Evolutionary conservation across 1,140 invertebrate genomes (phyloP).

Genomic region (Trissolcus basalis): DNA sequence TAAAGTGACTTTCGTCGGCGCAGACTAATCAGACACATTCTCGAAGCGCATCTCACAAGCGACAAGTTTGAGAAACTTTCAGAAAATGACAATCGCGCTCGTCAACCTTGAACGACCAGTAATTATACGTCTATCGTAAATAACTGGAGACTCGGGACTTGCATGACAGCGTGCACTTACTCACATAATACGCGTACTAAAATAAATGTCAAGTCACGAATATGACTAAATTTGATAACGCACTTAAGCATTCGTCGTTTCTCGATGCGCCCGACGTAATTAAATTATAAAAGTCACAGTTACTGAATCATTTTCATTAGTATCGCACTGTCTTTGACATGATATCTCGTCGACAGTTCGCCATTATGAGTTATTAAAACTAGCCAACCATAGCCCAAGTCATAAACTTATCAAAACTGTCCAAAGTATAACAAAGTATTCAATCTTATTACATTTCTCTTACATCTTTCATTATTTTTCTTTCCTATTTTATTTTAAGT

Average conservation of each 20-base stretch:
- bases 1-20: slow-evolving; percentile 6
- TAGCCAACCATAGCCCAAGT: too few relatives aligned
- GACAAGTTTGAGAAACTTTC: slow-evolving; percentile 52
- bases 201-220: slow-evolving; percentile 60
- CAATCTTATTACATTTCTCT: too few relatives aligned
- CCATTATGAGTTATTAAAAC: not conserved
- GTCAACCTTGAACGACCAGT: slow-evolving; percentile 59
- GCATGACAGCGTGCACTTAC: slow-evolving; percentile 59
- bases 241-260: slow-evolving; percentile 36
- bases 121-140: slow-evolving; percentile 60
- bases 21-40: slow-evolving; percentile 15
- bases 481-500: too few relatives aligned
- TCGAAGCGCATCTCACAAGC: slow-evolving; percentile 26
- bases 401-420: too few relatives aligned
- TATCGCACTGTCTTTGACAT: too few relatives aligned
- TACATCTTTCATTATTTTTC: too few relatives aligned
- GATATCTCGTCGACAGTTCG: not conserved
- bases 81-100: slow-evolving; percentile 60
- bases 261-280: slow-evolving; percentile 19
- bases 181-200: slow-evolving; percentile 57
- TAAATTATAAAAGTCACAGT: slow-evolving; percentile 20
- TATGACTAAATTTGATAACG: slow-evolving; percentile 58
- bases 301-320: slow-evolving; percentile 3
- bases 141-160: slow-evolving; percentile 54
- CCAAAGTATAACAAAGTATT: too few relatives aligned